phyloP scores from a whole-genome alignment of 2,113 vertebrate genomes.

The Pterocles gutturalis region DNA sequence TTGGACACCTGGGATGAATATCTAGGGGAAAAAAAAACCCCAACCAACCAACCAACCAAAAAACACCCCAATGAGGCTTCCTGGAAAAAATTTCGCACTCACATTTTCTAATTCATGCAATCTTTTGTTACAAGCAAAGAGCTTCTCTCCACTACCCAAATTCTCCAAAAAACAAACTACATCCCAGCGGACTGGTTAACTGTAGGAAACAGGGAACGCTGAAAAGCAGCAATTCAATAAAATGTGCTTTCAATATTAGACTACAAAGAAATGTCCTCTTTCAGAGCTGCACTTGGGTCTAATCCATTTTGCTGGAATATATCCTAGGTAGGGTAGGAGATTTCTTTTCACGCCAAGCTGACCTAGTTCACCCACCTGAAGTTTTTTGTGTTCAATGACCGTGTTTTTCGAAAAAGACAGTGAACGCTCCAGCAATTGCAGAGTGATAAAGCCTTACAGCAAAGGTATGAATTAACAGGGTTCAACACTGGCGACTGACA shows the following conservation, averaged over 20 bases:
- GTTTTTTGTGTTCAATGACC: neutral
- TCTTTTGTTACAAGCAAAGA: neutral
- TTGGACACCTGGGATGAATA: neutral
- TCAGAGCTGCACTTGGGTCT: neutral
- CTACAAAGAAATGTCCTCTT: neutral
- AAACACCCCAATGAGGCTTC: neutral
- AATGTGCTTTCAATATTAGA: neutral
- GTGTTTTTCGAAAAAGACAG: neutral
- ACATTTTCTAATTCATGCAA: neutral
- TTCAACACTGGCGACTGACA: neutral
- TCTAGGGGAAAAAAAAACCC: neutral
- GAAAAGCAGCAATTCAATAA: neutral
- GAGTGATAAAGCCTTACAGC: neutral
- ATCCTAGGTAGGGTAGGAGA: neutral
- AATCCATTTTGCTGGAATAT: neutral
- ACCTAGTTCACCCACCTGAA: neutral
- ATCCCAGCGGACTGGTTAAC: neutral
- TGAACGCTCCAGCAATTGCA: neutral
- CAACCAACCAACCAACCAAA: too few relatives aligned
- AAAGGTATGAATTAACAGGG: neutral
- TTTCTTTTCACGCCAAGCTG: neutral
- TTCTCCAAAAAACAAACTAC: neutral
- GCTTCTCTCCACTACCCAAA: neutral
- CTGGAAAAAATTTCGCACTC: neutral
- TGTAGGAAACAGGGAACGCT: neutral